phyloP scores from a whole-genome alignment of 2,888 invertebrate species.

The Eudasyphora cyanicolor region DNA sequence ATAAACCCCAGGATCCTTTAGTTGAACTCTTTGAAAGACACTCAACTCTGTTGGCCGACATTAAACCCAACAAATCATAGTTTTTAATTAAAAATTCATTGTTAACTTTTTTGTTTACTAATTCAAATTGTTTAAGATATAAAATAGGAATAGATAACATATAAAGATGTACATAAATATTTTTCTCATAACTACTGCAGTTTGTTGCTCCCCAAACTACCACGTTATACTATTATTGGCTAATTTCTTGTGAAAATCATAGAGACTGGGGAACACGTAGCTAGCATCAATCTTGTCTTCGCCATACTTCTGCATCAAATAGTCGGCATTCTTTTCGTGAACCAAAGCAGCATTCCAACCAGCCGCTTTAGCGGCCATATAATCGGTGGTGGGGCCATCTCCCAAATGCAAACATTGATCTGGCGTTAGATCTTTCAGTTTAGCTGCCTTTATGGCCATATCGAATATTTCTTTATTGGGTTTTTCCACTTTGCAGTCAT shows the following conservation, averaged over 20 bases:
- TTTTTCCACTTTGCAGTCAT: conserved; percentile 87
- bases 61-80: conserved; percentile 64
- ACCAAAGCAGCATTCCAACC: conserved; percentile 88
- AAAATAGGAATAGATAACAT: not conserved
- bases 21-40: conserved; percentile 85
- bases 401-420: conserved; percentile 90
- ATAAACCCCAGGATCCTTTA: conserved; percentile 83
- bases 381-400: conserved; percentile 88
- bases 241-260: conserved; percentile 80
- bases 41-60: conserved; percentile 81
- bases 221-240: conserved; percentile 75
- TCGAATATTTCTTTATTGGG: conserved; percentile 88
- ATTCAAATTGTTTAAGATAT: not conserved
- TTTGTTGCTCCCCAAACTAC: conserved; percentile 65
- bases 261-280: conserved; percentile 81
- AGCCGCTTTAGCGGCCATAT: conserved; percentile 86
- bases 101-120: not conserved
- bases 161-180: conserved; percentile 4
- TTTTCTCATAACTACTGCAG: not conserved
- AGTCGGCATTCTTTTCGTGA: conserved; percentile 77
- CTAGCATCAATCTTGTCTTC: conserved; percentile 77
- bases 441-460: conserved; percentile 82
- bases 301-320: conserved; percentile 79
- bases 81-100: conserved; percentile 8
- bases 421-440: conserved; percentile 80